Percentiles rank a stretch among this genome's conserved stretches.
These are phyloP conservation scores for Microcebus ravelobensis DNA, from an alignment of 2,113 vertebrate species.

Conservation along the genomic window DNA sequence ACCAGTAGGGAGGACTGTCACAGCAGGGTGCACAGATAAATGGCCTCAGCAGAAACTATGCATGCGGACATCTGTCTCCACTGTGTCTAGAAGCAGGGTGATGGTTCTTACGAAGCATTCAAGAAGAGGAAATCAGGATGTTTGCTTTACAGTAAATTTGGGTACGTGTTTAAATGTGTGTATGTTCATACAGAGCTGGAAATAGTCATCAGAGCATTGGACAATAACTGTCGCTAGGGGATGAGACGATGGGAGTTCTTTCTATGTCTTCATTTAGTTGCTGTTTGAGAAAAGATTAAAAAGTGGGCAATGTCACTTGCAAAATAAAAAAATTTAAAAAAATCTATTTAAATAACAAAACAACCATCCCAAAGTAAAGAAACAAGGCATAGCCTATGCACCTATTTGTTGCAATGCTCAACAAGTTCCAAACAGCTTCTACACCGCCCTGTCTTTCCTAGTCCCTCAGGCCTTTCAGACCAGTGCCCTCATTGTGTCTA, in stretches of 20 bases:
- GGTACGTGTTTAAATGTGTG: background rate
- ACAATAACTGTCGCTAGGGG: background rate
- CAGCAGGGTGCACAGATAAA: rapidly evolving
- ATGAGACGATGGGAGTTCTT: background rate
- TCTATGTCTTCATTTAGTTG: background rate
- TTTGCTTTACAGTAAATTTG: background rate
- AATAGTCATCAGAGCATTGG: background rate
- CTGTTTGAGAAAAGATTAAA: background rate
- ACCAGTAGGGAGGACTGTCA: too few species aligned
- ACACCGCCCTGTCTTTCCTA: background rate
- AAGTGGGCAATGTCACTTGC: background rate
- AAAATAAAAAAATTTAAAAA: background rate
- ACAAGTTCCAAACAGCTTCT: background rate
- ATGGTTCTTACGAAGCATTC: background rate
- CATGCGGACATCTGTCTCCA: background rate
- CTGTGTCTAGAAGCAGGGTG: background rate
- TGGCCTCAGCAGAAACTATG: background rate
- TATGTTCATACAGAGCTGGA: background rate
- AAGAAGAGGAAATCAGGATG: background rate
- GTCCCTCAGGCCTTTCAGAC: background rate
- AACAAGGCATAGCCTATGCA: background rate
- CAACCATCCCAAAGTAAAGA: background rate
- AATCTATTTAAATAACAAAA: background rate
- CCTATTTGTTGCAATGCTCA: background rate
- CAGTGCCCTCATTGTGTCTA: background rate